Evolutionary conservation across 2,797 vertebrate species (phyloP).

Genomic region (Erithacus rubecula): DNA sequence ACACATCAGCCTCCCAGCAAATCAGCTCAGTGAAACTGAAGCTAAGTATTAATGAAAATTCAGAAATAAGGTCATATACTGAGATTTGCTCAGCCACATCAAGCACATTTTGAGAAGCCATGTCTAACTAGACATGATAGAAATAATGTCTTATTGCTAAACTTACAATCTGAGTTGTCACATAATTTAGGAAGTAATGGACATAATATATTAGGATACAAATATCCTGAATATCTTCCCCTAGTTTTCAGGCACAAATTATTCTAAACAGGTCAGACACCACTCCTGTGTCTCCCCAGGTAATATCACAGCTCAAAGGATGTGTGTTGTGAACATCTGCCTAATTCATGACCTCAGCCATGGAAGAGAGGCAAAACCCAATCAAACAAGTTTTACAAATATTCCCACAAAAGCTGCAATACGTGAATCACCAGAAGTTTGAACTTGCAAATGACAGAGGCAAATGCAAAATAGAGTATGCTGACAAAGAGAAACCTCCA

Average conservation of each 20-base stretch:
- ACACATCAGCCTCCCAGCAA: not conserved
- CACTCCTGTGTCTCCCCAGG: not conserved
- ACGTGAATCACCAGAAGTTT: not conserved
- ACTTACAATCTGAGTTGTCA: not conserved
- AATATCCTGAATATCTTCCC: not conserved
- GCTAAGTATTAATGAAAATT: not conserved
- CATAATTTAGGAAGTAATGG: not conserved
- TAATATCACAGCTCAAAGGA: not conserved
- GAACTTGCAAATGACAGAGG: not conserved
- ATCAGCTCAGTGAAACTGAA: not conserved
- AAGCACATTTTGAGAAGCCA: not conserved
- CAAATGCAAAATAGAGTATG: slow-evolving; percentile 8
- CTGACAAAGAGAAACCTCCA: slow-evolving; percentile 1
- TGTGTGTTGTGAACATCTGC: not conserved
- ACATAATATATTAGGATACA: not conserved
- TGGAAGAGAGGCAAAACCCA: not conserved
- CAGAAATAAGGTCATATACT: not conserved
- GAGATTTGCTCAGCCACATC: not conserved
- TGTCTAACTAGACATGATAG: not conserved
- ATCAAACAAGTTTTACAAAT: not conserved
- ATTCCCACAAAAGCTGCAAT: not conserved
- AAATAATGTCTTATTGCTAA: not conserved
- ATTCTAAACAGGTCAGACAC: not conserved
- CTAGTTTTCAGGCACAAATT: not conserved
- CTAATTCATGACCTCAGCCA: not conserved